Base-by-base conservation (phyloP, 2,797 vertebrate species). In the Malurus leucopterus region DNA sequence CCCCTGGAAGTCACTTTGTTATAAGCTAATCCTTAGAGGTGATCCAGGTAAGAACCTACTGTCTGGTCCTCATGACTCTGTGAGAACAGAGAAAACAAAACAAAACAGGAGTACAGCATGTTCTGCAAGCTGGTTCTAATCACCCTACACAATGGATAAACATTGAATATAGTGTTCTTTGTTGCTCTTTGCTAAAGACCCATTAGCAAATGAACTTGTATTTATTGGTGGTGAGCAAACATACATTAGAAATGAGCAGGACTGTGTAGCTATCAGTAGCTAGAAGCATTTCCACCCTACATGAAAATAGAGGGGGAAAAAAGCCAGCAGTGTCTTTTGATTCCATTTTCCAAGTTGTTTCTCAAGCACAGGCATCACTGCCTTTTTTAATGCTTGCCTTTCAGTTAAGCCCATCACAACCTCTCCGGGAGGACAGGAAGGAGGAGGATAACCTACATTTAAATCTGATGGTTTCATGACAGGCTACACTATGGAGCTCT, bases 381-480 rank as follows among this genome's bases (percentile, higher is more conserved):
- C 69, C 40, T 55, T 57, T 69, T 64, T 91, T 86, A 51, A 49
- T 78, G 68, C 65, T 49, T 54, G 76, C 62, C 83, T 57, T 83
- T 83, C 72, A 77, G 62, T 68, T 85, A 87, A 95, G 53, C 67
- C 62, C 88, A 72, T 93, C 72, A 71, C 87, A 89, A 15, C 82
- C 85, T 89, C 81, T 34, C 74, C 0, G 34, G 71, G 74, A 95
- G 69, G 86, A 92, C 92, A 84, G 90, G 92, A 91, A 93, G 73
- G 70, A 94, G 88, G 88, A 94, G 90, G 89, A 95, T 94, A 95
- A 95, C 94, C 95, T 94, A 91, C 85, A 91, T 93, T 92, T 95
- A 89, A 86, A 94, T 93, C 84, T 91, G 90, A 92, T 93, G 87
- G 92, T 82, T 94, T 92, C 87, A 92, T 74, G 85, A 91, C 84